Evolutionary conservation across 2,113 vertebrate genomes (phyloP).

Genomic region (Menidia beryllina): DNA sequence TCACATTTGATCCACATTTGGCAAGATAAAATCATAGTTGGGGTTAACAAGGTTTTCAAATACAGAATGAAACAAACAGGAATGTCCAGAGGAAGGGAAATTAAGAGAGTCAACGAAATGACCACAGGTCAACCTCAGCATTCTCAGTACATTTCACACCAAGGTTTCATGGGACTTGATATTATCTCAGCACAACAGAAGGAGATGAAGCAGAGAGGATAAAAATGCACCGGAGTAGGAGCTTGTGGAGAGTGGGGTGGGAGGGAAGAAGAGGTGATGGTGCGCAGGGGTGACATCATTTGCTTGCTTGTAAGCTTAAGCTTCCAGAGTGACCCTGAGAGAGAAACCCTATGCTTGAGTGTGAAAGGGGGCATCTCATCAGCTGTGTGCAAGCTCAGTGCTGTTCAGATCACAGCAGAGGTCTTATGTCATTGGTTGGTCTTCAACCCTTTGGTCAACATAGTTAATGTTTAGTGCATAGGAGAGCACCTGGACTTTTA

Average conservation of each 20-base stretch:
- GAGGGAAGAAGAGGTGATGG: constrained; percentile 47
- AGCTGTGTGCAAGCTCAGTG: constrained; percentile 31
- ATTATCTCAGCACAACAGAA: constrained; percentile 57
- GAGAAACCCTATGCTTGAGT: constrained; percentile 43
- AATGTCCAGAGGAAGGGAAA: constrained; percentile 15
- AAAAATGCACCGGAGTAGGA: constrained; percentile 70
- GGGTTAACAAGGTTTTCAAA: background rate
- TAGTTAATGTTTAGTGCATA: constrained; percentile 19
- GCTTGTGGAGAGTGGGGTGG: constrained; percentile 50
- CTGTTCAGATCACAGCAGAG: constrained; percentile 21
- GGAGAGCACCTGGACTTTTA: constrained; percentile 15
- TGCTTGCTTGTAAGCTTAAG: constrained; percentile 55
- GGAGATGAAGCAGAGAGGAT: constrained; percentile 63
- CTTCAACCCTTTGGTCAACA: constrained; percentile 13
- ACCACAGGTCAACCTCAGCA: constrained; percentile 48
- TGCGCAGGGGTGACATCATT: constrained; percentile 62
- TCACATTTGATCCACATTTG: constrained; percentile 26
- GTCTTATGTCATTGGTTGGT: constrained; percentile 16
- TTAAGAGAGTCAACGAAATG: constrained; percentile 36
- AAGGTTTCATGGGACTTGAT: constrained; percentile 70
- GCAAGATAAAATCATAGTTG: background rate
- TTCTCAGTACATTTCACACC: constrained; percentile 58
- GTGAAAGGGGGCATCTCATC: constrained; percentile 38
- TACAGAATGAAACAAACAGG: background rate
- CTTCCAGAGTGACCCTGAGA: constrained; percentile 60